Evolutionary conservation across 2,797 vertebrate species (phyloP), one percentile per base, ranked within the genome.

Genomic region (Cephalopachus bancanus): DNA sequence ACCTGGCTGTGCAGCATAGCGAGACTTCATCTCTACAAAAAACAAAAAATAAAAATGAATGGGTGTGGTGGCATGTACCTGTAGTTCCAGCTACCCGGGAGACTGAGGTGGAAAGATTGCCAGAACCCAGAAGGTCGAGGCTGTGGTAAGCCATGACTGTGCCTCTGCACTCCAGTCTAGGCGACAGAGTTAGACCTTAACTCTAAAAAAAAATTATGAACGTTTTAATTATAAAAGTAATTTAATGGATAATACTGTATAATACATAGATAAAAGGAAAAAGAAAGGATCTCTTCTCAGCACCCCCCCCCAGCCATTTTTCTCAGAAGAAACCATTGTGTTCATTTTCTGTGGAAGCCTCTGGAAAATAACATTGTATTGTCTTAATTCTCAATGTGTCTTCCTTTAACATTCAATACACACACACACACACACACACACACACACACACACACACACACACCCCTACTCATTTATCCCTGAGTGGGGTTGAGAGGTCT

Each of bases 181-280:
- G 44, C 44, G 6, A 44, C 44, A 44, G 44, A 44, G 44, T 44
- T 3, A 44, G 44, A 44, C 44, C 44, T 44, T 44, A 44, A 44
- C 44, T 44, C 44, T 44, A 4, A 44, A 44, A 44, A 44, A 44
- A 44, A 93, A n/a, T 30, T 30, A 44, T 62, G 4, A 91, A 80
- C 4, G 26, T n/a, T 22, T 92, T 80, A 28, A 76, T 89, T 75
- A 37, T 53, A 57, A 84, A 92, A 75, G 30, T 65, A 79, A 72
- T 26, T 26, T 10, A n/a, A 26, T 59, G 37, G 78, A 33, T 28
- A 67, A 2, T 67, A 67, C 16, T 20, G 26, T 33, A 15, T 71
- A 44, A 44, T 44, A 44, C 44, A 24, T 44, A 10, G 28, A 5
- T 17, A 14, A 44, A 37, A 71, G 26, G 26, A 64, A 71, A 37